Conservation (phyloP, 2,113 vertebrate species). For the Odocoileus hemionus region DNA sequence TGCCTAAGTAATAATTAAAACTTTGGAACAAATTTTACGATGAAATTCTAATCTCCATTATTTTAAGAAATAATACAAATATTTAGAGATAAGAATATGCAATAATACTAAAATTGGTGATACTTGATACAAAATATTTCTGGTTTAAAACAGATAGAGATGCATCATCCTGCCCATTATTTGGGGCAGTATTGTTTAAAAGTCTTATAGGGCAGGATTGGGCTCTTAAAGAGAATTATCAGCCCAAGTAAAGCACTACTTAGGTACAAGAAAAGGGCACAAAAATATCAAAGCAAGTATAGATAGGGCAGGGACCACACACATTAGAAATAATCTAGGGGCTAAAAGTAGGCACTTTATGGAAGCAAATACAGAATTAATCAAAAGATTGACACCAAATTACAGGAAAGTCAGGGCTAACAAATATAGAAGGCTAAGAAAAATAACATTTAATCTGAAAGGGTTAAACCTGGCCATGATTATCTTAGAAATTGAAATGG, state of each 20-base stretch:
- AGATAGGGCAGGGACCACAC: slow-evolving; percentile 23
- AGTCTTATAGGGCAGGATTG: slow-evolving; percentile 24
- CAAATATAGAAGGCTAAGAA: slow-evolving; percentile 49
- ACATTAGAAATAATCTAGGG: slow-evolving; percentile 41
- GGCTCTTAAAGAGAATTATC: slow-evolving; percentile 40
- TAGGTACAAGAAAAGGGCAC: slow-evolving; percentile 35
- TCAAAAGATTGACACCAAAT: slow-evolving; percentile 63
- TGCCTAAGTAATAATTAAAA: slow-evolving; percentile 16
- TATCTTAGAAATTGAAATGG: slow-evolving; percentile 56
- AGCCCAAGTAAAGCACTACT: slow-evolving; percentile 43
- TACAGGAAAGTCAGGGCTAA: slow-evolving; percentile 51
- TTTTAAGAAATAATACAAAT: slow-evolving; percentile 2
- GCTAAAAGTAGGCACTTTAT: slow-evolving; percentile 46
- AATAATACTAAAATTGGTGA: not conserved
- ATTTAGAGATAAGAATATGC: not conserved
- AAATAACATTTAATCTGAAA: slow-evolving; percentile 65
- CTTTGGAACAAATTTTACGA: not conserved
- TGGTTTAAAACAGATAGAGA: not conserved
- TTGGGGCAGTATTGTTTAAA: not conserved
- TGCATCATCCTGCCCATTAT: not conserved
- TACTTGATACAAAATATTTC: slow-evolving; percentile 22
- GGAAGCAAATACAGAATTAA: slow-evolving; percentile 62
- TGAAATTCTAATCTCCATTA: slow-evolving; percentile 4
- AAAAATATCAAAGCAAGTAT: slow-evolving; percentile 13
- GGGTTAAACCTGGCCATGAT: slow-evolving; percentile 59